Base-by-base conservation (phyloP, 2,888 invertebrate species). In the Scaptomyza caliginosa region DNA sequence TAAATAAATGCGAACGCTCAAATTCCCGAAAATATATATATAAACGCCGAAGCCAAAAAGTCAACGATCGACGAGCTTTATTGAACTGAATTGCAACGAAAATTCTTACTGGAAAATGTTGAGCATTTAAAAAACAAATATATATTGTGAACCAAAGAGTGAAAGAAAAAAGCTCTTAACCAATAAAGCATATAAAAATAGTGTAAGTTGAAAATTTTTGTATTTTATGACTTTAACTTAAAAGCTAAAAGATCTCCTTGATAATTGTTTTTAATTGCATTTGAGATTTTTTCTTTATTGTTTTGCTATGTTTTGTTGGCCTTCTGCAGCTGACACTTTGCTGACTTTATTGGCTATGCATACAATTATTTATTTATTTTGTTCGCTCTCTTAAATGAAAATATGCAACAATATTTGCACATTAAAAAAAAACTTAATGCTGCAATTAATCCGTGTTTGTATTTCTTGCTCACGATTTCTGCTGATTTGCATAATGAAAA, bases 401-500 rank as follows among this genome's bases (percentile, higher is more conserved):
- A 55, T 55, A 5, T 63, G 60, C 67, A 70, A 65, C 32, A 46
- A 49, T 17, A 57, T 55, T 67, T 67, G 49, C 62, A 63, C 56
- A 67, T 65, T 45, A 57, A 46, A 24, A 23, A 45, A 56, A 38
- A 24, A 19, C 19, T 51, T 39, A 57, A 63, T 48, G 21, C 19
- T 72, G 59, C 68, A 74, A 38, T 58, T 67, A 63, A 67, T 67
- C 38, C 55, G 52, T 54, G 54, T 32, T 63, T 59, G 56, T 30
- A 19, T 50, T 42, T 65, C 30, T 45, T 49, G 71, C 30, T 24
- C 58, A 62, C 57, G 50, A 54, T 49, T 66, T 71, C 23, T 67
- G 80, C 57, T 59, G 65, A 75, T 67, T 72, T 78, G 72, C 72
- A 78, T 62, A 57, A 57, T 62, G 50, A 24, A 36, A 48, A 60